Conservation (phyloP, 2,797 vertebrate genomes). For the Sebastes jordani region DNA sequence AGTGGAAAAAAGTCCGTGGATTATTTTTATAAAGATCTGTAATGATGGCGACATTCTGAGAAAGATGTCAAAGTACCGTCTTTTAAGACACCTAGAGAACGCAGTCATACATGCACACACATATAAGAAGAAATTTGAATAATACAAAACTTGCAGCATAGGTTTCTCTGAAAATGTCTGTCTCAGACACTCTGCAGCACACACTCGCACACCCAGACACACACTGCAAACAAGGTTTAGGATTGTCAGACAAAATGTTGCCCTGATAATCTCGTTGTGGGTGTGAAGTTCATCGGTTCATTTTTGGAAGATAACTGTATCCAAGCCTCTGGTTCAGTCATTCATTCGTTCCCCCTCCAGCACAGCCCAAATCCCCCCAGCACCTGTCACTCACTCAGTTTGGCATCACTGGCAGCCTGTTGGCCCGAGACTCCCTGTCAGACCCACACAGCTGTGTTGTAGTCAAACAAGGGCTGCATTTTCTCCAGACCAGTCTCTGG, state of each 20-base stretch:
- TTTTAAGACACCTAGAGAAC: conserved; percentile 29
- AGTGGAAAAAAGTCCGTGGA: conserved; percentile 26
- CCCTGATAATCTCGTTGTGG: conserved; percentile 55
- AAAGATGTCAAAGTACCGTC: conserved; percentile 56
- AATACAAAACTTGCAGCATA: conserved; percentile 57
- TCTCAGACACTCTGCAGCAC: conserved; percentile 12
- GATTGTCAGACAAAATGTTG: conserved; percentile 75
- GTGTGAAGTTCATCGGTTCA: conserved; percentile 43
- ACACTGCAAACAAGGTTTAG: conserved; percentile 45
- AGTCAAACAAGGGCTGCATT: conserved; percentile 88
- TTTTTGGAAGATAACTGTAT: conserved; percentile 51
- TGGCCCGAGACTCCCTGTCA: conserved; percentile 71
- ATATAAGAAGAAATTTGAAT: conserved; percentile 16
- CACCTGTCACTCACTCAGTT: conserved; percentile 65
- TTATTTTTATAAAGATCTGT: neutral
- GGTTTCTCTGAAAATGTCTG: conserved; percentile 11
- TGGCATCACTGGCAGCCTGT: conserved; percentile 43
- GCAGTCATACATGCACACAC: conserved; percentile 27
- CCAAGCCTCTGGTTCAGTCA: conserved; percentile 14
- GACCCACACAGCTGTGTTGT: conserved; percentile 97
- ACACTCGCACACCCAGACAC: conserved; percentile 12
- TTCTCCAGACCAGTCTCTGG: conserved; percentile 70
- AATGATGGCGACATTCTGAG: conserved; percentile 57
- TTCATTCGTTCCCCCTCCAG: conserved; percentile 26
- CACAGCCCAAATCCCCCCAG: conserved; percentile 24